Percentiles rank a stretch among this genome's conserved stretches.
These are phyloP conservation scores for Mycetomoellerius zeteki DNA, from an alignment of 1,140 invertebrate species.

Conservation along the genomic window DNA sequence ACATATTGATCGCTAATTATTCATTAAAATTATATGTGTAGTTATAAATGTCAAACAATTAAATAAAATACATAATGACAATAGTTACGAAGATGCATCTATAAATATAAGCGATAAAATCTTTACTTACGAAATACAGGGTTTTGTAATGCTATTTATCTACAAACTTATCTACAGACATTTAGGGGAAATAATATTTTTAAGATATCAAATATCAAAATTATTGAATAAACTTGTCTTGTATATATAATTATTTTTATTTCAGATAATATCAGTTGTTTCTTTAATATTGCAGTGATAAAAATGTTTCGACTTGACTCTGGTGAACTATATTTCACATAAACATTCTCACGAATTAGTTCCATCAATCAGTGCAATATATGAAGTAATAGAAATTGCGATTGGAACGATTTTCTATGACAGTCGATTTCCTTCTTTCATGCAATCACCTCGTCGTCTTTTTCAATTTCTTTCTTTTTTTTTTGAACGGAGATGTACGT, in stretches of 20 bases:
- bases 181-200: neutral
- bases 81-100: neutral
- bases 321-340: neutral
- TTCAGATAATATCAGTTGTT: neutral
- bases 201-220: neutral
- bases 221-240: neutral
- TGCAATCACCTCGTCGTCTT: conserved; percentile 6
- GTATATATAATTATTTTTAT: neutral
- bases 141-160: neutral
- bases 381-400: conserved; percentile 8
- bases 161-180: neutral
- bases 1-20: neutral
- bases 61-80: neutral
- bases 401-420: neutral
- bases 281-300: neutral
- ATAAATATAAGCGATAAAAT: neutral
- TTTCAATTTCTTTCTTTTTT: neutral
- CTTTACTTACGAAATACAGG: neutral
- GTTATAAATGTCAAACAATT: neutral
- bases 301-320: neutral
- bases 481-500: neutral
- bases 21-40: neutral
- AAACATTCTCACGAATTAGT: conserved; percentile 8
- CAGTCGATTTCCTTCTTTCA: neutral
- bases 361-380: conserved; percentile 2